These are phyloP conservation scores for Leucopsar rothschildi DNA, from an alignment of 2,113 vertebrate species.

Conservation along the genomic window DNA sequence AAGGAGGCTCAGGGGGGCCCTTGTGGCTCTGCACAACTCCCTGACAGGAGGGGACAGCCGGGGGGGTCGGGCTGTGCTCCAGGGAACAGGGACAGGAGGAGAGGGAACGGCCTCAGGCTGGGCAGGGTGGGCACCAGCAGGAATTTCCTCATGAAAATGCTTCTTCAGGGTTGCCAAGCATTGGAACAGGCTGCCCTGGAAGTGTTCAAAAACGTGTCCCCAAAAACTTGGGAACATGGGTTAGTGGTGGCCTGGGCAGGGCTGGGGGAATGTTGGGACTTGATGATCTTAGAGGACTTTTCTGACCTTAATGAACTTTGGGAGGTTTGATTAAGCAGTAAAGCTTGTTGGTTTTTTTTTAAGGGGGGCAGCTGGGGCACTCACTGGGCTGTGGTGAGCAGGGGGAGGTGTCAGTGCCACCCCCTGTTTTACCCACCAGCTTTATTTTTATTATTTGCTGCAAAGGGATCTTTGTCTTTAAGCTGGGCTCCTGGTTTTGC, in stretches of 20 bases:
- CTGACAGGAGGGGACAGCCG: not conserved
- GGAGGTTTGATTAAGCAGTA: not conserved
- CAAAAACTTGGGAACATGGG: not conserved
- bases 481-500: not conserved
- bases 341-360: not conserved
- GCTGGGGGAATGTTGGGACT: not conserved
- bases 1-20: not conserved
- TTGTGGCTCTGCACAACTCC: not conserved
- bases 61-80: not conserved
- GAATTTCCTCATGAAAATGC: not conserved
- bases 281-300: not conserved
- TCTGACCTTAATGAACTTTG: not conserved
- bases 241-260: not conserved
- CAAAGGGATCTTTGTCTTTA: accelerated
- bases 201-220: not conserved
- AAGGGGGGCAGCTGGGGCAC: not conserved
- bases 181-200: not conserved
- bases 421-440: not conserved
- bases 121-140: not conserved
- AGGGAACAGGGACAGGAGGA: not conserved
- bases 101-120: not conserved
- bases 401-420: not conserved
- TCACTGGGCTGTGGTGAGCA: not conserved
- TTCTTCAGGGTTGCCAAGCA: not conserved
- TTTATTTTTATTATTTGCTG: not conserved